Evolutionary conservation across 2,113 vertebrate genomes (phyloP).

Genomic region (Junco hyemalis): DNA sequence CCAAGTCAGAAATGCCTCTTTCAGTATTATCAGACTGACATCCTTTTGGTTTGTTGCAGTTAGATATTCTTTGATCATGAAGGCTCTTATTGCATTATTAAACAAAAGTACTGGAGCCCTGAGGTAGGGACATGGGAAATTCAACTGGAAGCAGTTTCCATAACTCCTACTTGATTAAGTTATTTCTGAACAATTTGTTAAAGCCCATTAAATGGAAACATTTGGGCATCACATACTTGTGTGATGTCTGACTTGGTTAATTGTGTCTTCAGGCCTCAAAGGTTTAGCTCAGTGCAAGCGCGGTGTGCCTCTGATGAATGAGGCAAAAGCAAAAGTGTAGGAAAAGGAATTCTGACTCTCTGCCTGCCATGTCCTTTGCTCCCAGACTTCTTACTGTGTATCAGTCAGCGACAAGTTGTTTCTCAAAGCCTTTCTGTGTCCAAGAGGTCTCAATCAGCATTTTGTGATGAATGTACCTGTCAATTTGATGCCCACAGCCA

Average conservation of each 20-base stretch:
- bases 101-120: constrained; percentile 51
- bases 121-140: constrained; percentile 12
- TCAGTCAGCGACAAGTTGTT: neutral
- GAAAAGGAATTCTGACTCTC: neutral
- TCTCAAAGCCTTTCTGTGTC: neutral
- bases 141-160: constrained; percentile 43
- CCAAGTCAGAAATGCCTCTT: neutral
- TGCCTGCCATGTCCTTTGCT: neutral
- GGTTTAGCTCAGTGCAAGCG: neutral
- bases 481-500: neutral
- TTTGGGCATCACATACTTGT: neutral
- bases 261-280: neutral
- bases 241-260: neutral
- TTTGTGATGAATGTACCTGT: neutral
- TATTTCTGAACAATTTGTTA: constrained; percentile 47
- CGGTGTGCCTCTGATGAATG: neutral
- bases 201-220: constrained; percentile 4
- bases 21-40: neutral
- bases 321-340: neutral
- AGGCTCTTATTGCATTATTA: constrained; percentile 60
- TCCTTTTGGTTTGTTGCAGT: neutral
- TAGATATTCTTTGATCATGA: constrained; percentile 63
- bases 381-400: neutral
- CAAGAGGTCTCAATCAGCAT: neutral
- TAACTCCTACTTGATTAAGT: constrained; percentile 14